A percentile compares a stretch with the other conserved stretches of the same genome.
Conservation (phyloP, 2,113 vertebrate genomes). For the Charina bottae region DNA sequence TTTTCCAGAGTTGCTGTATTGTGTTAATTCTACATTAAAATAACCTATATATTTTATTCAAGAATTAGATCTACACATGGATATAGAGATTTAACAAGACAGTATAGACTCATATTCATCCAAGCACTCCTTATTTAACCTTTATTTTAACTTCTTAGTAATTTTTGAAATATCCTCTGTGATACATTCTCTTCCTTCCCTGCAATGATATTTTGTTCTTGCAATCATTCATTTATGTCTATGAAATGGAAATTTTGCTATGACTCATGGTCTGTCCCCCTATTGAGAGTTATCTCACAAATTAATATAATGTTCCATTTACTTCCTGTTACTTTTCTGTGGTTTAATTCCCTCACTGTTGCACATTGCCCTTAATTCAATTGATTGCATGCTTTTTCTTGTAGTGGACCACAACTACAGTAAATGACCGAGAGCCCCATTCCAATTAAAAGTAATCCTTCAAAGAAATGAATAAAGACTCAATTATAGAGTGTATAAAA, state of each 20-base stretch:
- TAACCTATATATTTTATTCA: background rate
- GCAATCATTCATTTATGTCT: slow-evolving; percentile 3
- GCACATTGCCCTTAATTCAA: slow-evolving; percentile 57
- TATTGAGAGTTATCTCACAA: background rate
- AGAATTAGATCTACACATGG: background rate
- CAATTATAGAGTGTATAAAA: slow-evolving; percentile 50
- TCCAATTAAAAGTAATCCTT: slow-evolving; percentile 58
- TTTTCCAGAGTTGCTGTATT: background rate
- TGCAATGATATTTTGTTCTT: background rate
- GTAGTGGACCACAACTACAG: slow-evolving; percentile 10
- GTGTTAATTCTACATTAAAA: background rate
- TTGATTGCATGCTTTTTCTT: slow-evolving; percentile 4
- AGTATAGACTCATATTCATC: background rate
- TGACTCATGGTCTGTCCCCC: slow-evolving; percentile 6
- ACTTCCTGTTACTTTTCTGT: slow-evolving; percentile 53
- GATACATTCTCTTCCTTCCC: background rate
- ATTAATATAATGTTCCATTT: slow-evolving; percentile 50
- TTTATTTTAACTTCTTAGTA: slow-evolving; percentile 27
- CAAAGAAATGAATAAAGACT: slow-evolving; percentile 61
- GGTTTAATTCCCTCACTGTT: slow-evolving; percentile 49
- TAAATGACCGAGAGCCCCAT: slow-evolving; percentile 25
- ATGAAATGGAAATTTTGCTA: background rate
- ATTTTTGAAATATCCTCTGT: slow-evolving; percentile 1
- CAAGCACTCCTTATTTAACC: slow-evolving; percentile 23
- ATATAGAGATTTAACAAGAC: background rate